Conservation (phyloP, 2,888 invertebrate genomes). For the Troides oblongomaculatus region DNA sequence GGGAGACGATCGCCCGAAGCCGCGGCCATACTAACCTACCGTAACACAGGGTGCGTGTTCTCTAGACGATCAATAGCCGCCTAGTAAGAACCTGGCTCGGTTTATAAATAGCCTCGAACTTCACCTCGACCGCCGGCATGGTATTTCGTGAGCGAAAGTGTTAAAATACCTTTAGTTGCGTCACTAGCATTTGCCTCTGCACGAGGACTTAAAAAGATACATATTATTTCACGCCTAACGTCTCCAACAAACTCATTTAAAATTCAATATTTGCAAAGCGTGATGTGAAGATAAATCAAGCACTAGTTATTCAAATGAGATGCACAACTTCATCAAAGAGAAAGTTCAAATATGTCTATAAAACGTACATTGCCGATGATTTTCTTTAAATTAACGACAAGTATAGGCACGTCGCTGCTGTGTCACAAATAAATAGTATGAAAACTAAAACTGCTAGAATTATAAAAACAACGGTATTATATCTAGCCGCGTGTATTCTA, state of each 20-base stretch:
- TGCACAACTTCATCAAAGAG: conserved; percentile 60
- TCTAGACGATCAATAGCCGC: conserved; percentile 71
- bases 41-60: conserved; percentile 74
- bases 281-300: conserved; percentile 55
- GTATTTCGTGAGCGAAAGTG: conserved; percentile 66
- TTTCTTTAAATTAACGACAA: conserved; percentile 70
- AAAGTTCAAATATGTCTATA: conserved; percentile 74
- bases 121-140: conserved; percentile 62
- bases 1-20: conserved; percentile 62
- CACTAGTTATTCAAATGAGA: conserved; percentile 69
- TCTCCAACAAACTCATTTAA: conserved; percentile 31
- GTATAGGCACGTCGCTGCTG: conserved; percentile 47
- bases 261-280: conserved; percentile 48
- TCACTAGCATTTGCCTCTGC: conserved; percentile 43
- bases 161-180: conserved; percentile 53
- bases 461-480: conserved; percentile 59
- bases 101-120: conserved; percentile 79
- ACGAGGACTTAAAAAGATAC: conserved; percentile 6
- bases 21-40: conserved; percentile 77
- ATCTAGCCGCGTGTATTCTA: conserved; percentile 54
- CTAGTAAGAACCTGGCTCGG: conserved; percentile 66
- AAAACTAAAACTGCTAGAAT: conserved; percentile 54
- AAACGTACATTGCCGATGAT: conserved; percentile 72
- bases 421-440: conserved; percentile 51
- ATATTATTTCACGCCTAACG: conserved; percentile 36